phyloP scores from a whole-genome alignment of 1,140 invertebrate species.

The Ooceraea biroi region DNA sequence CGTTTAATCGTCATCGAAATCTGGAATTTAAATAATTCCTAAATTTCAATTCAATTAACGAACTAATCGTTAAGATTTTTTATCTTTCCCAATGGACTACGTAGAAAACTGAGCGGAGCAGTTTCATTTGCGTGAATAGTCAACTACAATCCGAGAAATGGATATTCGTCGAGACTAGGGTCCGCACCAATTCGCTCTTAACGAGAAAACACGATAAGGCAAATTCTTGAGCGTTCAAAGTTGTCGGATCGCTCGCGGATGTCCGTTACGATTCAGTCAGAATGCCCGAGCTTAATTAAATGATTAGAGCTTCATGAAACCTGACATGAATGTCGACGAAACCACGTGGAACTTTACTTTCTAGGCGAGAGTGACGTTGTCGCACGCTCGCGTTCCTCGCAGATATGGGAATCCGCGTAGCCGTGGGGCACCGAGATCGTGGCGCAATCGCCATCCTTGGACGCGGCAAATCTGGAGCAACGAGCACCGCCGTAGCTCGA shows the following conservation, averaged over 20 bases:
- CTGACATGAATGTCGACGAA: conserved; percentile 7
- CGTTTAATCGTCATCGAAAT: not conserved
- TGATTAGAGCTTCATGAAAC: conserved; percentile 36
- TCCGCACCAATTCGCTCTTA: too few relatives aligned
- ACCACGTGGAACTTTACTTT: conserved; percentile 43
- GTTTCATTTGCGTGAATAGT: too few relatives aligned
- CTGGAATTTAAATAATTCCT: not conserved
- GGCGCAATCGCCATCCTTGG: conserved; percentile 81
- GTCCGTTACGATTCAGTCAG: too few relatives aligned
- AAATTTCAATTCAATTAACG: too few relatives aligned
- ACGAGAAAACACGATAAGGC: too few relatives aligned
- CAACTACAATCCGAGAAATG: too few relatives aligned
- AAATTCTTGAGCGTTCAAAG: too few relatives aligned
- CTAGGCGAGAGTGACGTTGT: conserved; percentile 47
- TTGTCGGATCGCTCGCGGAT: too few relatives aligned
- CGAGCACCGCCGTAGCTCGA: conserved; percentile 8
- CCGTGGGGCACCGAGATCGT: conserved; percentile 75
- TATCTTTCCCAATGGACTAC: too few relatives aligned
- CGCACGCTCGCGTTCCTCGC: conserved; percentile 54
- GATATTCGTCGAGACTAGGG: too few relatives aligned
- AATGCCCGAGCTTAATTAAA: conserved; percentile 34
- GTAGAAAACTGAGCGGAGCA: too few relatives aligned
- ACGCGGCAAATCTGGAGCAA: conserved; percentile 69
- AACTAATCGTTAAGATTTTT: too few relatives aligned
- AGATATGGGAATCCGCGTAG: conserved; percentile 79